Evolutionary conservation across 2,797 vertebrate genomes (phyloP).

Genomic region (Channa striata): DNA sequence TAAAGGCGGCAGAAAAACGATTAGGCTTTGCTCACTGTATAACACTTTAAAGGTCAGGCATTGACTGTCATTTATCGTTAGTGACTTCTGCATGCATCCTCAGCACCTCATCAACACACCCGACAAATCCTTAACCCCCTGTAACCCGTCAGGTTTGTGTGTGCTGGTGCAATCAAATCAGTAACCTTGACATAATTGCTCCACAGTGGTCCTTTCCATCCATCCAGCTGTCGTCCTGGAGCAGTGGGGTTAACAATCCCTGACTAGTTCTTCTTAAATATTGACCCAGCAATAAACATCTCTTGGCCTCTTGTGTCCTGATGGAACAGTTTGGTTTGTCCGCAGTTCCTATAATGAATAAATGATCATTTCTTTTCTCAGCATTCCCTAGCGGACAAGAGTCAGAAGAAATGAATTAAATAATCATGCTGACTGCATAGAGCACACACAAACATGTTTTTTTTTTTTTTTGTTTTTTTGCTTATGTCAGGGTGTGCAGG

Average conservation of each 20-base stretch:
- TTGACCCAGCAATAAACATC: slow-evolving; percentile 27
- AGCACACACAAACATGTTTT: neutral
- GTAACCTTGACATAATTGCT: slow-evolving; percentile 30
- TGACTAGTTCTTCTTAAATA: slow-evolving; percentile 18
- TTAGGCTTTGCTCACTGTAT: neutral
- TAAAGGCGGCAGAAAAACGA: slow-evolving; percentile 19
- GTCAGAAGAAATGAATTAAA: neutral
- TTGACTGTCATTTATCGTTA: slow-evolving; percentile 44
- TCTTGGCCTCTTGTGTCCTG: neutral
- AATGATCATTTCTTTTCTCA: neutral
- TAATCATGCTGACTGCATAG: neutral
- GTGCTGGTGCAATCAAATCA: neutral
- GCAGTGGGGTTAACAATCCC: slow-evolving; percentile 20
- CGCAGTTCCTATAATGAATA: neutral
- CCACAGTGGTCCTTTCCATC: slow-evolving; percentile 16
- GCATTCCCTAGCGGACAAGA: neutral
- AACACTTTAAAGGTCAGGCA: slow-evolving; percentile 27
- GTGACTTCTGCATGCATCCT: slow-evolving; percentile 1
- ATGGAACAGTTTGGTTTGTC: neutral
- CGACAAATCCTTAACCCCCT: slow-evolving; percentile 28
- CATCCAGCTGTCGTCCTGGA: slow-evolving; percentile 11
- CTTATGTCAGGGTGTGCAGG: neutral
- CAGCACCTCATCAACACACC: slow-evolving; percentile 34
- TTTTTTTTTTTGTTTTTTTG: neutral
- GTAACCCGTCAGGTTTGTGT: slow-evolving; percentile 8